Base-by-base conservation (phyloP, 2,113 vertebrate species). In the Thamnaconus septentrionalis region DNA sequence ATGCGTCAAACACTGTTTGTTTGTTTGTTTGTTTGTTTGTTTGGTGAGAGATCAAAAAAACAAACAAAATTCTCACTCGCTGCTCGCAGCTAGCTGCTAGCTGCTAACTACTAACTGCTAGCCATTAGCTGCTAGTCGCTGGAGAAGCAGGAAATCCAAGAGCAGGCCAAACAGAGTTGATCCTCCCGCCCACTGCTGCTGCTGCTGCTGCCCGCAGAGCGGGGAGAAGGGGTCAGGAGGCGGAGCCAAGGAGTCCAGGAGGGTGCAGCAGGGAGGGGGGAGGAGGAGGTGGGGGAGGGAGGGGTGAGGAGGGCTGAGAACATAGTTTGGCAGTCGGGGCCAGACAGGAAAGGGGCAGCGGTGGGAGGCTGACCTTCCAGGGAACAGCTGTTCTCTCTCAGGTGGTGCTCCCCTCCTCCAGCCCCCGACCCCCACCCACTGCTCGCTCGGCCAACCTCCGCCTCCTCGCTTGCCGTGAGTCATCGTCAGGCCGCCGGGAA, bases 341-440 rank as follows among this genome's bases (percentile, higher is more conserved):
- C 68, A 53, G 8, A 79, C 18, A 31, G 18, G 18, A 31, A 31
- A 31, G 18, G 18, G 18, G 87, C 70, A 85, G 56, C 83, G 75
- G 83, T 87, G 84, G 85, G 87, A 88, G 84, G 79, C 61, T 94
- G 93, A 91, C 93, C 93, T 95, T 85, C 93, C 91, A 92, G 91
- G 91, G 94, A 93, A 92, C 96, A 98, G 96, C 94, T 97, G 96
- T 96, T 95, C 92, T 94, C 92, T 96, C 93, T 93, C 94, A 96
- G 95, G 95, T 97, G 94, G 18, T 31, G 18, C 18, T 31, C 18
- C 18, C 18, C 18, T 31, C 18, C 18, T 31, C 92, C 92, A 92
- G 87, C 94, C 95, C 95, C 94, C 94, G 95, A 93, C 92, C 87
- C 93, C 93, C 93, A 91, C 93, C 91, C 92, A 91, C 90, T 91